Evolutionary conservation across 2,797 vertebrate species (phyloP), one percentile per base, ranked within the genome.

Genomic region (Argya squamiceps): DNA sequence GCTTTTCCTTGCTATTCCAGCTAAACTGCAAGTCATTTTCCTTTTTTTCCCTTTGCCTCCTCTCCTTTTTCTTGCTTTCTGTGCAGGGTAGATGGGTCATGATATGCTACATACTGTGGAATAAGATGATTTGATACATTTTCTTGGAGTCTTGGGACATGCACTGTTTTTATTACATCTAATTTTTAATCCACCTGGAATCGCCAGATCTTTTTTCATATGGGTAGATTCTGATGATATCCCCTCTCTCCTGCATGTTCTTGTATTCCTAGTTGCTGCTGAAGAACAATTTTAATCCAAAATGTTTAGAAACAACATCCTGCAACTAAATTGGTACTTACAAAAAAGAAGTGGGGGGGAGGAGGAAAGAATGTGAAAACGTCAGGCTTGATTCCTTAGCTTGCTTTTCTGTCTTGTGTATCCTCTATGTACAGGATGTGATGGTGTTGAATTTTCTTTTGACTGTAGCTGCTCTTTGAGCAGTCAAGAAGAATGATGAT

Each of bases 231-330:
- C 22, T 52, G 3, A 43, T 91, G 27, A 20, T 73, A 29, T 24
- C 11, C 5, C 15, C 10, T 8, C 6, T 3, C 1, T 13, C 6
- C 2, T 3, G 2, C 2, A 1, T 22, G 3, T 71, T n/a, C 39
- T 50, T 70, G 2, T 83, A 30, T 19, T 71, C 19, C 29, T 83
- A 15, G 10, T 44, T 63, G 37, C 43, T 89, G 59, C 15, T 2
- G 2, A 90, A 49, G 20, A 58, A 21, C 1, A 6, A 6, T 39
- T 83, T 75, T 75, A 68, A 50, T 4, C 15, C 10, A 39, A 64
- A 83, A 34, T 60, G 6, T 50, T 85, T 43, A 53, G 36, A 76
- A 87, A 41, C 14, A 43, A 10, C 5, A 5, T 64, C 37, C 36
- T 74, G 34, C 34, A 58, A 59, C 26, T 70, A 29, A 92, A 46